Evolutionary conservation across 2,797 vertebrate species (phyloP).

Genomic region (Fundulus diaphanus): DNA sequence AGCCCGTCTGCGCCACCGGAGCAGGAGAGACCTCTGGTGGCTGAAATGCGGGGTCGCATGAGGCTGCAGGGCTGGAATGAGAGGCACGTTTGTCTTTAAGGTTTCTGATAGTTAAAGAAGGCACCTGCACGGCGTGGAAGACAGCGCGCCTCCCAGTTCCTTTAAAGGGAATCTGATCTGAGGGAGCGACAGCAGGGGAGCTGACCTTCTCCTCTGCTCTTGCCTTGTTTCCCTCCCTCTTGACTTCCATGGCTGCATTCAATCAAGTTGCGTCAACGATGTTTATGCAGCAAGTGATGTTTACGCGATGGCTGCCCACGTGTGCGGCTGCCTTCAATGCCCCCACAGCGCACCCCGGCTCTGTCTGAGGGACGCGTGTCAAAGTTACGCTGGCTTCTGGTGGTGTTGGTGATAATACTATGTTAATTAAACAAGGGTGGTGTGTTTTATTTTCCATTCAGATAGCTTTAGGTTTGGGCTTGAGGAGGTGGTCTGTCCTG

Average conservation of each 20-base stretch:
- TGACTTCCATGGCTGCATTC: slow-evolving; percentile 65
- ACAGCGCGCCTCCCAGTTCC: slow-evolving; percentile 41
- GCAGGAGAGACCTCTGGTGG: slow-evolving; percentile 76
- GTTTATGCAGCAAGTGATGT: slow-evolving; percentile 73
- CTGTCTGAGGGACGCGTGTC: slow-evolving; percentile 37
- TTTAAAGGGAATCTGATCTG: slow-evolving; percentile 70
- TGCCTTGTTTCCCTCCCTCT: slow-evolving; percentile 40
- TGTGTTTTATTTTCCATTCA: slow-evolving; percentile 27
- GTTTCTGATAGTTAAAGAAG: slow-evolving; percentile 5
- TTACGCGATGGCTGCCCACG: slow-evolving; percentile 72
- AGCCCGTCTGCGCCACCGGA: slow-evolving; percentile 3
- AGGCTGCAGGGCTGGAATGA: slow-evolving; percentile 8
- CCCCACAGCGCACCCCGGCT: slow-evolving; percentile 54
- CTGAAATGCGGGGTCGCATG: slow-evolving; percentile 9
- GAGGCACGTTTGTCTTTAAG: slow-evolving; percentile 27
- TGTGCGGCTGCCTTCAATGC: slow-evolving; percentile 53
- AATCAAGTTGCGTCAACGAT: slow-evolving; percentile 68
- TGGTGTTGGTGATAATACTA: slow-evolving; percentile 33
- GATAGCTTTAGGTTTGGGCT: slow-evolving; percentile 20
- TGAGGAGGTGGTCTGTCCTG: neutral
- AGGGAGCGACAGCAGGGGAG: slow-evolving; percentile 58
- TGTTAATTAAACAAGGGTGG: slow-evolving; percentile 32
- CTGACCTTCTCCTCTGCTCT: slow-evolving; percentile 69
- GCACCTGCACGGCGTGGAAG: slow-evolving; percentile 2
- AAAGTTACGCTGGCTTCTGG: slow-evolving; percentile 12